Evolutionary conservation across 92 coral and sea anemone species (phyloP).

Genomic region (Isaurus tuberculatus): DNA sequence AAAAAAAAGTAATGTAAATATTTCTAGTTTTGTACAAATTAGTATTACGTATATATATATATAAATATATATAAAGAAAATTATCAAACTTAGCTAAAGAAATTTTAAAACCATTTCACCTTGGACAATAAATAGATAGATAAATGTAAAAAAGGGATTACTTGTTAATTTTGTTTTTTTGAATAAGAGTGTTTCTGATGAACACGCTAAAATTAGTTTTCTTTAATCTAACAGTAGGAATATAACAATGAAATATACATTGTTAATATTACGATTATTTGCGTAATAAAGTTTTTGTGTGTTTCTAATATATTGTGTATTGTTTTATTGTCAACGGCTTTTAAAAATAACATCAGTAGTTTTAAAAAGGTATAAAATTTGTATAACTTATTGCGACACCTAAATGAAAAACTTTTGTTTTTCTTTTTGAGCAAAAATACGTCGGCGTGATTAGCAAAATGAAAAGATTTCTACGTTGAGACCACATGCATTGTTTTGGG

Average conservation of each 20-base stretch:
- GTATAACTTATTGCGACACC: not conserved
- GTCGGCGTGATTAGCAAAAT: no score
- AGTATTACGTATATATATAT: not conserved
- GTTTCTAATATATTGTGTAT: not conserved
- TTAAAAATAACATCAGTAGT: not conserved
- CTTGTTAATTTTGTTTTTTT: not conserved
- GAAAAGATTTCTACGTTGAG: no score
- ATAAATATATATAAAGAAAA: no score
- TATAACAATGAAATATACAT: not conserved
- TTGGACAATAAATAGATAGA: no score
- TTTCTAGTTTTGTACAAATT: constrained; percentile 16
- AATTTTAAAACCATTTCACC: no score
- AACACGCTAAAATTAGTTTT: not conserved
- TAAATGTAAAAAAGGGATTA: not conserved
- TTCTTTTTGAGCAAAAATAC: no score
- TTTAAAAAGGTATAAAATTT: constrained; percentile 16
- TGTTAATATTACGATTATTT: not conserved
- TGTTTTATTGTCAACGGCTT: constrained; percentile 6
- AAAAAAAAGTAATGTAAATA: not conserved
- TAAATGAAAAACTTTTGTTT: no score
- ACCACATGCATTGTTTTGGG: no score
- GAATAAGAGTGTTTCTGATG: not conserved
- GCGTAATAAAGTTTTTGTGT: constrained; percentile 26
- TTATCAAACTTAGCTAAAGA: no score
- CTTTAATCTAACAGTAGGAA: not conserved